phyloP scores from a whole-genome alignment of 1,140 invertebrate species.

The Drosophila saltans region DNA sequence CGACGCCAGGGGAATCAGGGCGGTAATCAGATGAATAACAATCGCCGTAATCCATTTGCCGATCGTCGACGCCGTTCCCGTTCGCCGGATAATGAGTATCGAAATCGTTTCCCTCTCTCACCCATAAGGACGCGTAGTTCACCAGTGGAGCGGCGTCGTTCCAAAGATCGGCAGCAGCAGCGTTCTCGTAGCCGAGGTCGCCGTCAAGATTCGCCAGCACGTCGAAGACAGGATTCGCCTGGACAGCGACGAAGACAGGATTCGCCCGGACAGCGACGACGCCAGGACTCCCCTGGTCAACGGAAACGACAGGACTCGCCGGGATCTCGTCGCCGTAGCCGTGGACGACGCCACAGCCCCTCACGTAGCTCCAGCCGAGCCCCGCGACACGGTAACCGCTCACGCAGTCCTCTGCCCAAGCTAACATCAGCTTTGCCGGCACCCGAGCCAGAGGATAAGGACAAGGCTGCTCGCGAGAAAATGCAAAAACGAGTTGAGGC shows the following conservation, averaged over 20 bases:
- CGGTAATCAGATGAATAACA: constrained; percentile 41
- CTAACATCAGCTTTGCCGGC: constrained; percentile 36
- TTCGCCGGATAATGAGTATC: constrained; percentile 63
- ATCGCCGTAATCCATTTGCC: constrained; percentile 68
- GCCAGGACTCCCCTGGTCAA: constrained; percentile 28
- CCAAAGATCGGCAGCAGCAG: constrained; percentile 39
- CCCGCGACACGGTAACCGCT: constrained; percentile 38
- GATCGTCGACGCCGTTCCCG: constrained; percentile 72
- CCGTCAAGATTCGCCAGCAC: constrained; percentile 48
- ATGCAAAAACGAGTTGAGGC: constrained; percentile 84
- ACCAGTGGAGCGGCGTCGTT: constrained; percentile 52
- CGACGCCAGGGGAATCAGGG: constrained; percentile 37
- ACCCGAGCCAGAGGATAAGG: constrained; percentile 56
- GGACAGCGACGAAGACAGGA: constrained; percentile 17
- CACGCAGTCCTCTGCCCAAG: constrained; percentile 53
- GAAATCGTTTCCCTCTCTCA: constrained; percentile 73
- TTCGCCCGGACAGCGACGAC: constrained; percentile 18
- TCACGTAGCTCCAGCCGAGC: constrained; percentile 56
- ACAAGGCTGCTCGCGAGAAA: constrained; percentile 77
- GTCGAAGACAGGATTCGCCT: constrained; percentile 31
- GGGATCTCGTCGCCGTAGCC: constrained; percentile 48
- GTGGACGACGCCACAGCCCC: constrained; percentile 55
- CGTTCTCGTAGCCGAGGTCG: constrained; percentile 62
- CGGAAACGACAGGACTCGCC: constrained; percentile 41
- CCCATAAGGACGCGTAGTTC: constrained; percentile 59